These are phyloP conservation scores for Antechinus stuartii DNA, from an alignment of 2,113 vertebrate genomes.

Conservation along the genomic window DNA sequence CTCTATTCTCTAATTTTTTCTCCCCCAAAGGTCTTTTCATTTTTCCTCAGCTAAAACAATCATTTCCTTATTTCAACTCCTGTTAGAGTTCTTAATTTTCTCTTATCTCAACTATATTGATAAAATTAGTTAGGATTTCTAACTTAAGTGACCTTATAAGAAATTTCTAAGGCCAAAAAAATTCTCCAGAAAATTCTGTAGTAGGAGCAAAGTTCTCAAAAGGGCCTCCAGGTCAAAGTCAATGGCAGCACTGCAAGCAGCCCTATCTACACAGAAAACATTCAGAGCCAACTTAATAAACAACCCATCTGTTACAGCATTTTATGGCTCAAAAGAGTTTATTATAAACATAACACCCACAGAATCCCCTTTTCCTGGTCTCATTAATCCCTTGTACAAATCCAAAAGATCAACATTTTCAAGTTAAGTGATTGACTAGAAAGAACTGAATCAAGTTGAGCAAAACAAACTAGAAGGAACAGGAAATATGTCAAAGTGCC, in stretches of 20 bases:
- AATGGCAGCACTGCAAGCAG: neutral
- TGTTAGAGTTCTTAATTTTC: neutral
- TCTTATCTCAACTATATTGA: neutral
- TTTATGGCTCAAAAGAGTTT: neutral
- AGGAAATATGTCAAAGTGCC: slow-evolving; percentile 49
- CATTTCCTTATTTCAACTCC: slow-evolving; percentile 4
- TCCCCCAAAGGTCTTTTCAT: neutral
- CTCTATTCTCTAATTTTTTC: neutral
- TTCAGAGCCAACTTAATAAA: neutral
- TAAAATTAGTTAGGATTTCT: slow-evolving; percentile 20
- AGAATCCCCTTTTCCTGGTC: neutral
- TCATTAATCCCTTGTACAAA: neutral
- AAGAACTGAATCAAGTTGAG: neutral
- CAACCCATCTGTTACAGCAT: neutral
- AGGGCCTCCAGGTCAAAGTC: neutral
- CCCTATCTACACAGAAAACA: neutral
- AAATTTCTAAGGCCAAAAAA: slow-evolving; percentile 16
- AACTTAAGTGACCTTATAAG: slow-evolving; percentile 23
- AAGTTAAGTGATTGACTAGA: neutral
- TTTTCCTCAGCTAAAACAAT: slow-evolving; percentile 17
- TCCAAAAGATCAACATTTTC: neutral
- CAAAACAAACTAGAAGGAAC: slow-evolving; percentile 10
- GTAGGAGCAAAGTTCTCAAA: neutral
- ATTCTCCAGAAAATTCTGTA: neutral
- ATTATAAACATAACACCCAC: neutral